Evolutionary conservation across 2,888 invertebrate species (phyloP), one percentile per base, ranked within the genome.

Genomic region (Anthophora plumipes): DNA sequence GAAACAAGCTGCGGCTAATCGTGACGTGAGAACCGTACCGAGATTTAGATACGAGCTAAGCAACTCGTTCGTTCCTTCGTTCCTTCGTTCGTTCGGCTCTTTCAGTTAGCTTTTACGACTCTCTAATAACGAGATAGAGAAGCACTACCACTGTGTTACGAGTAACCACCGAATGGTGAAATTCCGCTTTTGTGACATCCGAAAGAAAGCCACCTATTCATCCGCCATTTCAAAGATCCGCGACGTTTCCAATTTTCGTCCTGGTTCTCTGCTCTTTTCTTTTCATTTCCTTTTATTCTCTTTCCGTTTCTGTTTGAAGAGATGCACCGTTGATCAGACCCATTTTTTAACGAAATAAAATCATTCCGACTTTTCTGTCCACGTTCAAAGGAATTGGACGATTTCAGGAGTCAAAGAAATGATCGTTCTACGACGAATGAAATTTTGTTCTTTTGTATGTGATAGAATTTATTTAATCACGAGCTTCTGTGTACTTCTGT

Each of bases 1-100:
- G 84, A 85, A 85, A 86, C 84, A 77, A 31, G 63, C 64, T 50
- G 76, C 73, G 59, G 69, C 80, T 84, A 86, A 87, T 87, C 84
- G 82, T 84, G 84, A 82, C 83, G 85, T 86, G 87, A 87, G 87
- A 86, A 87, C 80, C 72, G 74, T 80, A 77, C 71, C 70, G 80
- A 77, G 83, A 87, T 85, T 85, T 69, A 85, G 85, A 86, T 75
- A 79, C 74, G 72, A 74, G 64, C 68, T 64, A 68, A 74, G 52
- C 73, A 31, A 4, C 31, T 31, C 4, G 31, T 31, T 31, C 12
- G 67, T 54, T 69, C 64, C 69, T 77, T 85, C 80, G 69, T 22
- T 43, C 48, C 17, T 46, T 55, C 12, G 70, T 54, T 72, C 64
- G 71, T 77, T 85, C 80, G 69, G 31, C 48, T 52, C 17, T 46